Evolutionary conservation across 2,888 invertebrate species (phyloP), one percentile per base, ranked within the genome.

Genomic region (Sphecodes monilicornis): DNA sequence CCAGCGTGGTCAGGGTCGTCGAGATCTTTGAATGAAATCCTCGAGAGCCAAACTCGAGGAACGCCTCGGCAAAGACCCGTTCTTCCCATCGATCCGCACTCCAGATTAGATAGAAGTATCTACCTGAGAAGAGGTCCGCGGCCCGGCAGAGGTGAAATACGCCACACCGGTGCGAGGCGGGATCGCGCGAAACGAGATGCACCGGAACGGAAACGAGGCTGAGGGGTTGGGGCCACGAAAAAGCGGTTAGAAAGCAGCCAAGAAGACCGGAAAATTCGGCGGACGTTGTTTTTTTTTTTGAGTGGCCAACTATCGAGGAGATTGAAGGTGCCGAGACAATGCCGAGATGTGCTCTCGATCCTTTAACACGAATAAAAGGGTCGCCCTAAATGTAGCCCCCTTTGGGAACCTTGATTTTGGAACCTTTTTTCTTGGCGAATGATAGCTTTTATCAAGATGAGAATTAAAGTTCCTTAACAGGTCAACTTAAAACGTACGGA

Each of bases 21-120:
- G 85, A 81, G 74, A 89, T 89, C 81, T 84, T 87, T 87, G 86
- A 89, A 84, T 87, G 83, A 89, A 89, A 86, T 78, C 85, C 89
- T 77, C 75, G 66, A 77, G 71, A 80, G 76, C 29, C 66, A 41
- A 77, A 85, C 78, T 76, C 76, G 72, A 80, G 78, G 82, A 78
- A 75, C 82, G 54, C 29, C 18, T 46, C 50, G 43, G 68, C 60
- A 77, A 78, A 88, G 70, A 78, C 76, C 22, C 54, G 46, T 84
- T 73, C 82, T 68, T 11, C 69, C 60, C 84, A 86, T 89, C 88
- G 89, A 89, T 88, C 84, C 76, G 70, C 68, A 78, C 86, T 80
- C 74, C 72, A 89, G 84, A 87, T 85, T 79, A 89, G 73, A 81
- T 72, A 77, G 74, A 81, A 84, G 79, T 78, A 85, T 77, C 85